Evolutionary conservation across 2,888 invertebrate species (phyloP).

Genomic region (Xestia c-nigrum): DNA sequence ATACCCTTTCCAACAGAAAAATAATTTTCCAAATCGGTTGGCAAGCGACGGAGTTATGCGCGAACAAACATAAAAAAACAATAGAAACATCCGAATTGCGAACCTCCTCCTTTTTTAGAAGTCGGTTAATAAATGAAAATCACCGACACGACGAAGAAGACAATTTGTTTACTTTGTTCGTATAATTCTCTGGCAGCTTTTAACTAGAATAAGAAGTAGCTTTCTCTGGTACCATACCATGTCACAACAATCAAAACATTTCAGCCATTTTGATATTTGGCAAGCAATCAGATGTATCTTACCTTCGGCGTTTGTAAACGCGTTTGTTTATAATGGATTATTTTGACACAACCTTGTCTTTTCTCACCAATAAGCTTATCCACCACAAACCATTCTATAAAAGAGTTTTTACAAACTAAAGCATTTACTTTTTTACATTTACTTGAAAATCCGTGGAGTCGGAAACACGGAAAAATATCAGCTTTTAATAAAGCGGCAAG

Average conservation of each 20-base stretch:
- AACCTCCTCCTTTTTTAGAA: too few species aligned
- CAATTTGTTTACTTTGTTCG: background rate
- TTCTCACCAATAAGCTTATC: background rate
- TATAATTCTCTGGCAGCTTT: background rate
- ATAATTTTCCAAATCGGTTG: too few species aligned
- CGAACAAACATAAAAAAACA: too few species aligned
- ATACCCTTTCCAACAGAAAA: too few species aligned
- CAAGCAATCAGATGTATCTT: background rate
- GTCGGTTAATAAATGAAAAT: too few species aligned
- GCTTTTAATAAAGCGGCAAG: constrained; percentile 67
- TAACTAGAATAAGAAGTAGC: background rate
- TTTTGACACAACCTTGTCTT: background rate
- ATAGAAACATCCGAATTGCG: too few species aligned
- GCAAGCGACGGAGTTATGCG: too few species aligned
- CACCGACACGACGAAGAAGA: too few species aligned
- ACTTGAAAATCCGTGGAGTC: constrained; percentile 44
- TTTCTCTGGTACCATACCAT: background rate
- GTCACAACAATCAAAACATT: background rate
- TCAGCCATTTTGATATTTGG: background rate
- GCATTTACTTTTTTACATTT: constrained; percentile 35
- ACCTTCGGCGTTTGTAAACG: background rate
- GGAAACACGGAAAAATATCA: constrained; percentile 54
- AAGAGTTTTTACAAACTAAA: constrained; percentile 28
- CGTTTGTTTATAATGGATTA: background rate
- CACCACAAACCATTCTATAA: background rate